Evolutionary conservation across 2,113 vertebrate species (phyloP).

Genomic region (Chauna torquata): DNA sequence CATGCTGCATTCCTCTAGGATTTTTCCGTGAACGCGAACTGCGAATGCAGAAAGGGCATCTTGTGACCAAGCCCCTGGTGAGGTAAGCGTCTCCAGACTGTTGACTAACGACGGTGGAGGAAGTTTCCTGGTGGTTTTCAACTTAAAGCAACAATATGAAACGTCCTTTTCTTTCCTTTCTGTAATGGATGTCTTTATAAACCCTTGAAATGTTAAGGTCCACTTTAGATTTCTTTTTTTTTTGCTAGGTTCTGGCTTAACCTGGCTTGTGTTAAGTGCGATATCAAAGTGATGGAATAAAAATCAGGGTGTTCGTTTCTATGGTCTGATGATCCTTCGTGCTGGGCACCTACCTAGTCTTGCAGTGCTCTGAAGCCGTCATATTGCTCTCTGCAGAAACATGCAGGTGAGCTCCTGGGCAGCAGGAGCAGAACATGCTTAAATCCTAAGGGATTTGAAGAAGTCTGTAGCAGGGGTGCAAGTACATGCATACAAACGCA

Average conservation of each 20-base stretch:
- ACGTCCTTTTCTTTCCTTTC: not conserved
- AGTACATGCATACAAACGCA: not conserved
- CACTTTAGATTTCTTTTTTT: no score
- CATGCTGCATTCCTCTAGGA: not conserved
- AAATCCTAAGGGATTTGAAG: not conserved
- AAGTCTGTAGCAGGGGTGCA: not conserved
- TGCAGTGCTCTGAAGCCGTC: not conserved
- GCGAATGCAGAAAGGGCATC: not conserved
- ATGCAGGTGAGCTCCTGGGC: not conserved
- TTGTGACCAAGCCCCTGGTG: not conserved
- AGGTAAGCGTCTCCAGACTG: not conserved
- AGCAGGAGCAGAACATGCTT: not conserved
- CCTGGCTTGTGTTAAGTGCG: not conserved
- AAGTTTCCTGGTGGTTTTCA: not conserved
- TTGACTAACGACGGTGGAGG: not conserved
- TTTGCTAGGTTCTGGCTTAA: not conserved
- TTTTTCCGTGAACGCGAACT: not conserved
- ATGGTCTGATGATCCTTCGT: accelerated
- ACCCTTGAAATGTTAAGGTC: not conserved
- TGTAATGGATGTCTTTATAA: not conserved
- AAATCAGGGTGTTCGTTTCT: not conserved
- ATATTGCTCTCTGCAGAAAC: not conserved
- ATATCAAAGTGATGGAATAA: not conserved
- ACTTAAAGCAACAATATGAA: not conserved
- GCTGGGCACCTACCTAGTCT: accelerated